A percentile compares a stretch with the other conserved stretches of the same genome.
phyloP scores from a whole-genome alignment of 2,797 vertebrate genomes.

The Bufotes viridis region DNA sequence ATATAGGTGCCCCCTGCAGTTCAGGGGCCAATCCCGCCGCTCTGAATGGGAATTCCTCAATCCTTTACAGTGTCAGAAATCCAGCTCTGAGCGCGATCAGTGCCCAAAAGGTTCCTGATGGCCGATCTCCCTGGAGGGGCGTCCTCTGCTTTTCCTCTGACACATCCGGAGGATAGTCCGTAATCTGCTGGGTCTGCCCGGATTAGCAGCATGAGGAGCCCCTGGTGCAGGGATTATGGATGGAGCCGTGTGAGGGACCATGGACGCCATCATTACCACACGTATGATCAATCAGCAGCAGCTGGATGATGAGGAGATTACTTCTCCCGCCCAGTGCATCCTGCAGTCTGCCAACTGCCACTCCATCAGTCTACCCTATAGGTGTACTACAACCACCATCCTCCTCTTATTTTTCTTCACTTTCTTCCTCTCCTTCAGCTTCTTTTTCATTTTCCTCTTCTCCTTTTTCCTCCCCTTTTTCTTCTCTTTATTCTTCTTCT shows the following conservation, averaged over 20 bases:
- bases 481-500: too few species aligned
- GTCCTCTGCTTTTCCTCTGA: too few species aligned
- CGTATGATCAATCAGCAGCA: constrained; percentile 33
- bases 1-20: too few species aligned
- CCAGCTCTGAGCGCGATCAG: too few species aligned
- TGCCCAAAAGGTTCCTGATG: too few species aligned
- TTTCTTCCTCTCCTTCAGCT: too few species aligned
- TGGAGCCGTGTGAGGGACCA: background rate
- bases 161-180: background rate
- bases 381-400: background rate
- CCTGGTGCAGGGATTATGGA: background rate
- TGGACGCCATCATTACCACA: background rate
- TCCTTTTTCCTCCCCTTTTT: too few species aligned
- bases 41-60: too few species aligned
- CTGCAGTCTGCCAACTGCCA: background rate
- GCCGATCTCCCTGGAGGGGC: too few species aligned
- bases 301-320: background rate
- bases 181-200: background rate
- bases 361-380: background rate
- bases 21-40: too few species aligned
- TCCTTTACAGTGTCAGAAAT: too few species aligned
- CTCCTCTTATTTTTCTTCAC: background rate
- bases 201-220: background rate
- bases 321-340: background rate
- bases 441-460: too few species aligned